Base-by-base conservation (phyloP, 1,140 invertebrate species). In the Megalopta genalis region DNA sequence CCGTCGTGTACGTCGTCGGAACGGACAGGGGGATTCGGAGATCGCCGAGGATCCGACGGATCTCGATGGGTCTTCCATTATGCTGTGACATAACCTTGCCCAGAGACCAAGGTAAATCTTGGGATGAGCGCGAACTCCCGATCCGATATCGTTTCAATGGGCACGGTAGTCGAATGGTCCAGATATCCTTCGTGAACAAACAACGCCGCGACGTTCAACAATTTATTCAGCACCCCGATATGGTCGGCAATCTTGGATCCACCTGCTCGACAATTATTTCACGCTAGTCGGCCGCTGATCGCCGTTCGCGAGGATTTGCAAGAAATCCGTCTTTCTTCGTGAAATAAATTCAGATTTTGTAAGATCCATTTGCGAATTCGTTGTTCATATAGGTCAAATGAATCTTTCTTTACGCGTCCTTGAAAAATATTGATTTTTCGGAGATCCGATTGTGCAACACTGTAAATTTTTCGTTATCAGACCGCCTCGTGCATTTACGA, bases 21-120 rank as follows among this genome's bases (percentile, higher is more conserved):
- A n/a, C 27, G 46, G 16, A 68, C 21, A 57, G 12, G 27, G 25
- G 32, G 52, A 70, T 39, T 57, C 12, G 27, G 18, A 70, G 52
- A 64, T 46, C 71, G 27, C 18, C 18, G 21, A 1, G 42, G 46
- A 65, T 65, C 62, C 71, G 27, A 73, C 64, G 80, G 49, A 82
- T 82, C 52, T 37, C 49, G 62, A 63, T 46, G 46, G 52, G 32
- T 14, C 32, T 14, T 62, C 68, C 59, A 70, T 84, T 82, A 64
- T 73, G 39, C 14, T 39, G 71, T 78, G 74, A 78, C 59, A 59
- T 82, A 83, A 82, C 82, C 80, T 84, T 78, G 74, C 66, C 62
- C 73, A 27, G 60, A 39, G 64, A 67, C 54, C 27, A 65, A 42
- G 39, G 72, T 83, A 83, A 83, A 83, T 81, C 80, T 83, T 37